A percentile compares a stretch with the other conserved stretches of the same genome.
These are phyloP conservation scores for Oncopodura yosiiana DNA, from an alignment of 1,140 invertebrate species.

Conservation along the genomic window DNA sequence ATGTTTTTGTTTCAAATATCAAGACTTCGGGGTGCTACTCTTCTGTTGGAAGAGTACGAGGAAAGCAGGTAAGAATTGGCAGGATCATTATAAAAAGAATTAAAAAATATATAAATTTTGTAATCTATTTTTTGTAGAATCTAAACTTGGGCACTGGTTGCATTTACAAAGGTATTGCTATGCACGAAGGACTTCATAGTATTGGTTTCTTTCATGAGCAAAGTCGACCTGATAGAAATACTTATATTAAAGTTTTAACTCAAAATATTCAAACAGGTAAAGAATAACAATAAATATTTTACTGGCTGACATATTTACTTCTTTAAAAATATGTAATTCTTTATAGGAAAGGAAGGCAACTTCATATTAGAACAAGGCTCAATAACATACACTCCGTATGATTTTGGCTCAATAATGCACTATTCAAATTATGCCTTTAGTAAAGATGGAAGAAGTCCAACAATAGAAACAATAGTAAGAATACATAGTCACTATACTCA, in stretches of 20 bases:
- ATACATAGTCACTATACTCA: too few species aligned
- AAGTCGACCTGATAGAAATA: conserved; percentile 46
- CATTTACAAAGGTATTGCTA: conserved; percentile 44
- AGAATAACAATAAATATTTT: too few species aligned
- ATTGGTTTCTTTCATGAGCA: conserved; percentile 59
- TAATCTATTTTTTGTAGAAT: conserved; percentile 47
- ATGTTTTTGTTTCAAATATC: too few species aligned
- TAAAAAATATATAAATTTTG: too few species aligned
- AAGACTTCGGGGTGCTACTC: conserved; percentile 49
- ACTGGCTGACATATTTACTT: too few species aligned
- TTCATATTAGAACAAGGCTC: too few species aligned
- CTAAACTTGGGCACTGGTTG: too few species aligned
- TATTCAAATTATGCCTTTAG: conserved; percentile 1
- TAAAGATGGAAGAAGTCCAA: background rate
- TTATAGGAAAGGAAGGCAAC: too few species aligned
- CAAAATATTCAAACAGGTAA: too few species aligned
- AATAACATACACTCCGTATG: background rate
- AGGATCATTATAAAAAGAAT: too few species aligned
- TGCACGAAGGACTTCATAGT: conserved; percentile 57
- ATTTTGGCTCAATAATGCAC: conserved; percentile 1
- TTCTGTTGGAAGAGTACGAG: conserved; percentile 44
- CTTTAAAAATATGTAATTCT: too few species aligned
- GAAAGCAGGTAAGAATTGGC: conserved; percentile 49
- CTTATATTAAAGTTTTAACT: background rate
- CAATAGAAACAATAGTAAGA: background rate